A percentile compares a stretch with the other conserved stretches of the same genome.
Evolutionary conservation across 2,797 vertebrate genomes (phyloP).

Genomic region (Cossypha dichroa): DNA sequence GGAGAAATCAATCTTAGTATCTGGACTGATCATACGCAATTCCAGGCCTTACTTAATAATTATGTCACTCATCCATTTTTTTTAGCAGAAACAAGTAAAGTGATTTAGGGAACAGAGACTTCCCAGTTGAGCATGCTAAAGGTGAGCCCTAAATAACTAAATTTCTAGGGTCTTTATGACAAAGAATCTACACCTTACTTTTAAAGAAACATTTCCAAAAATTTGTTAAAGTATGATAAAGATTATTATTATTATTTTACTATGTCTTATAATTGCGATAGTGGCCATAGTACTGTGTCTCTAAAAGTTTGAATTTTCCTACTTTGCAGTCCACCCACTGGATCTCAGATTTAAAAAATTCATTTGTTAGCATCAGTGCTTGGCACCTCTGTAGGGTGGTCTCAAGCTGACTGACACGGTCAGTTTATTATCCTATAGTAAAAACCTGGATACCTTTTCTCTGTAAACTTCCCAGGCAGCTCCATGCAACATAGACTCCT

Average conservation of each 20-base stretch:
- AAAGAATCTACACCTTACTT: background rate
- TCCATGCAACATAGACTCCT: too few species aligned
- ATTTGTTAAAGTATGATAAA: background rate
- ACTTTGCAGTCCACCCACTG: background rate
- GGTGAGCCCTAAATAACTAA: background rate
- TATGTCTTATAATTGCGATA: background rate
- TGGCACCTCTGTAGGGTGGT: too few species aligned
- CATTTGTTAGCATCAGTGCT: too few species aligned
- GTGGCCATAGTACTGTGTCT: background rate
- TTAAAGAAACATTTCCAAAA: background rate
- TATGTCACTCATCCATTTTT: background rate
- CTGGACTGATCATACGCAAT: background rate
- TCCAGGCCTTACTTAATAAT: background rate
- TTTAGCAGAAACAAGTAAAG: background rate
- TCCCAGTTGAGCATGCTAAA: rapidly evolving
- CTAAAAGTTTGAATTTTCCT: background rate
- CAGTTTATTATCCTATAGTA: too few species aligned
- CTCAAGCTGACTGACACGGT: too few species aligned
- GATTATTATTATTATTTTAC: background rate
- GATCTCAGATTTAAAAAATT: background rate
- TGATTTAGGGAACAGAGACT: background rate
- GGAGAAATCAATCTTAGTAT: background rate
- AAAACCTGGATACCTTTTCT: too few species aligned
- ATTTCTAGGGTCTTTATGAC: background rate
- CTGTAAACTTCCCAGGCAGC: too few species aligned